Evolutionary conservation across 2,888 invertebrate genomes (phyloP).

Genomic region (Phanerotoma sp.): DNA sequence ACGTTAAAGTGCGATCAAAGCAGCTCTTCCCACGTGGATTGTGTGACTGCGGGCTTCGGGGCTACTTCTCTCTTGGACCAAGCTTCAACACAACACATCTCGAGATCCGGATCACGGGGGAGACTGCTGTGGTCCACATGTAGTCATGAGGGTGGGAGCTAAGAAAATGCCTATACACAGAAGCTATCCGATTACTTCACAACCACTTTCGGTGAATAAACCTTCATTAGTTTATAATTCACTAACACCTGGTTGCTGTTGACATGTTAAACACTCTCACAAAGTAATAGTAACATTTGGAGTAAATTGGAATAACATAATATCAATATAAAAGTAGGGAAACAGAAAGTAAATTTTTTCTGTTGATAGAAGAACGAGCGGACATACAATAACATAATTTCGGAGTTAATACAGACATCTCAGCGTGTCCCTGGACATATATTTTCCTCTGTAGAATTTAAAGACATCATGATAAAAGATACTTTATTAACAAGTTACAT

Average conservation of each 20-base stretch:
- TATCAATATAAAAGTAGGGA: too few relatives aligned
- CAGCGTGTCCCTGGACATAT: too few relatives aligned
- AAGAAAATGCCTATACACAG: slow-evolving; percentile 44
- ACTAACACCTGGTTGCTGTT: slow-evolving; percentile 32
- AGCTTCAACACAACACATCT: not conserved
- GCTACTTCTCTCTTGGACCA: slow-evolving; percentile 17
- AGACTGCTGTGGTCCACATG: slow-evolving; percentile 16
- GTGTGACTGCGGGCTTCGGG: slow-evolving; percentile 50
- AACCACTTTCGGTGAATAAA: slow-evolving; percentile 25
- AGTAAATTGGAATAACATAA: too few relatives aligned
- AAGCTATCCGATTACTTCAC: slow-evolving; percentile 40
- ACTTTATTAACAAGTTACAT: too few relatives aligned
- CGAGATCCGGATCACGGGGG: slow-evolving; percentile 9
- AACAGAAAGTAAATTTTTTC: too few relatives aligned
- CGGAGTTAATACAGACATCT: too few relatives aligned
- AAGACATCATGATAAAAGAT: too few relatives aligned
- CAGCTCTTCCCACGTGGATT: slow-evolving; percentile 55
- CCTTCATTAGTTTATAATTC: slow-evolving; percentile 42
- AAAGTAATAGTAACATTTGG: too few relatives aligned
- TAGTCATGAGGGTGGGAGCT: slow-evolving; percentile 29
- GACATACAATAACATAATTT: too few relatives aligned
- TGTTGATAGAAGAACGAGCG: too few relatives aligned
- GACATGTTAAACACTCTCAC: too few relatives aligned
- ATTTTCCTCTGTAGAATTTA: too few relatives aligned
- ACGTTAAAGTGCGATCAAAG: slow-evolving; percentile 28